Conservation (phyloP, 2,113 vertebrate genomes). For the Ophthalmolycus amberensis region DNA sequence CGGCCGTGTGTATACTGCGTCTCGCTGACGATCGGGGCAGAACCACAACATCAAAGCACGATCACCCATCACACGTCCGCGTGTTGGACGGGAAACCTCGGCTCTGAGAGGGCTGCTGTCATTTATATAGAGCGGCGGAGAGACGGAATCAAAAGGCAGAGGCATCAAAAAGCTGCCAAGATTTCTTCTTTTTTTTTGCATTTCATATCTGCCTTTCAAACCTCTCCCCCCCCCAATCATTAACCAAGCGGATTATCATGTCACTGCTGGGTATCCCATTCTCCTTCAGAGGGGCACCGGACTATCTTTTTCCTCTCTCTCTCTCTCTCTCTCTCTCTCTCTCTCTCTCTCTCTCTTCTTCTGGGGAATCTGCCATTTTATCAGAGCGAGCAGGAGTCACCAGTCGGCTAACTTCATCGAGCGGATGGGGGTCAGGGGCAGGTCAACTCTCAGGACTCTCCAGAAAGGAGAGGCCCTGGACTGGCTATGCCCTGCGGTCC, state of each 20-base stretch:
- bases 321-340: slow-evolving; percentile 3
- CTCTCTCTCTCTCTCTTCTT: slow-evolving; percentile 8
- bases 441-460: slow-evolving; percentile 73
- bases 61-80: slow-evolving; percentile 65
- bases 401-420: slow-evolving; percentile 68
- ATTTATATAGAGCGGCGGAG: slow-evolving; percentile 62
- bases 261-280: slow-evolving; percentile 63
- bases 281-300: slow-evolving; percentile 58
- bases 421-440: slow-evolving; percentile 75
- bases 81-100: slow-evolving; percentile 67
- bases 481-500: slow-evolving; percentile 55
- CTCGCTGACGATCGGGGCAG: slow-evolving; percentile 20
- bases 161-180: slow-evolving; percentile 75
- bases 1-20: slow-evolving; percentile 16
- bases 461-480: slow-evolving; percentile 62
- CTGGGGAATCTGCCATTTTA: slow-evolving; percentile 64
- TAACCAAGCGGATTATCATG: slow-evolving; percentile 59
- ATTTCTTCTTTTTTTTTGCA: slow-evolving; percentile 36
- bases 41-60: slow-evolving; percentile 72
- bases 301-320: background rate
- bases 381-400: slow-evolving; percentile 67
- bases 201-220: slow-evolving; percentile 48
- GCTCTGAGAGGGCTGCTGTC: slow-evolving; percentile 60
- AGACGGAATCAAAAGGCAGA: slow-evolving; percentile 70
- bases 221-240: slow-evolving; percentile 44